Evolutionary conservation across 2,113 vertebrate species (phyloP).

Genomic region (Suricata suricatta): DNA sequence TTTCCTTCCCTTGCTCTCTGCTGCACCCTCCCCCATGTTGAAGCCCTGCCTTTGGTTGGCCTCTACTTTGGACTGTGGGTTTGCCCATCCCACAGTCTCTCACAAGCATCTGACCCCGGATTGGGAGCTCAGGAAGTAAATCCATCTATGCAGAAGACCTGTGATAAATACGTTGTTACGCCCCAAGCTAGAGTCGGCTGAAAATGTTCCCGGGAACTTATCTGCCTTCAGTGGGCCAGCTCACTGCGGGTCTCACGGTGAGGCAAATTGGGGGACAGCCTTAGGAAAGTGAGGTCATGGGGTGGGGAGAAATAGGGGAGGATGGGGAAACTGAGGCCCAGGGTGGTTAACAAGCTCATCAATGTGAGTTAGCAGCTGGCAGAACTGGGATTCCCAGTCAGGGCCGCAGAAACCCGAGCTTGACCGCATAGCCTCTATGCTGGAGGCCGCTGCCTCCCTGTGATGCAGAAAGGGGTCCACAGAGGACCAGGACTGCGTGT

Average conservation of each 20-base stretch:
- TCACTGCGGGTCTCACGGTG: background rate
- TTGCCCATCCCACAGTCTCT: background rate
- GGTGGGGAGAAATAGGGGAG: fast-evolving
- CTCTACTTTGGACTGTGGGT: background rate
- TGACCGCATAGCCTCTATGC: background rate
- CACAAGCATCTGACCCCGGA: background rate
- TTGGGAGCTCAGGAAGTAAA: constrained; percentile 30
- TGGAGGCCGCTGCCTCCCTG: background rate
- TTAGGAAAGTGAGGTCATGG: fast-evolving
- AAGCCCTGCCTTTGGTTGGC: background rate
- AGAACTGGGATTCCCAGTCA: background rate
- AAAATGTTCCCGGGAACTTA: constrained; percentile 4
- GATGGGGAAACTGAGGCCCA: background rate
- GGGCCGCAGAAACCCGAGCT: background rate
- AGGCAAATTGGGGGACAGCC: background rate
- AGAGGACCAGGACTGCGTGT: background rate
- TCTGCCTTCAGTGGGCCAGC: background rate
- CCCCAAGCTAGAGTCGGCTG: background rate
- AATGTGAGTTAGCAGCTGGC: background rate
- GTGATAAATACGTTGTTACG: constrained; percentile 34
- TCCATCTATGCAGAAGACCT: background rate
- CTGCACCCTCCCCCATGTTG: fast-evolving
- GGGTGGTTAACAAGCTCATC: background rate
- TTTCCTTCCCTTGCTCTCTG: background rate
- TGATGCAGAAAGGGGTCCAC: background rate